Conservation (phyloP, 2,113 vertebrate species). For the Prolemur simus region DNA sequence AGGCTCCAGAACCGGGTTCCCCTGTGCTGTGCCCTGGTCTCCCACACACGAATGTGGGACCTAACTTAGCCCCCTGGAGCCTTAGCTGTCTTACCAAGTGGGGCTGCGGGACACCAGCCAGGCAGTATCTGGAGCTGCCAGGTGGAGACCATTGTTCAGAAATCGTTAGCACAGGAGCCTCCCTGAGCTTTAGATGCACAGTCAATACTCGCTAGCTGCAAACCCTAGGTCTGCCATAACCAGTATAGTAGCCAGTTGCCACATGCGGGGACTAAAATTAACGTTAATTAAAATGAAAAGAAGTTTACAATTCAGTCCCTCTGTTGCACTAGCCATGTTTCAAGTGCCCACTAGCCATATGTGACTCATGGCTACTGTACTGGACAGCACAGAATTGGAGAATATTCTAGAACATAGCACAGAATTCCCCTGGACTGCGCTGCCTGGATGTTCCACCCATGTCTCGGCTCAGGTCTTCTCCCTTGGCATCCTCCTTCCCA, state of each 20-base stretch:
- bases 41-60: fast-evolving
- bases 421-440: fast-evolving
- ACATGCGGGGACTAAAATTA: background rate
- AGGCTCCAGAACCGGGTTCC: background rate
- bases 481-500: background rate
- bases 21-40: background rate
- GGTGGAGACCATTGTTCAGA: background rate
- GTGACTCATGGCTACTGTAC: background rate
- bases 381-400: background rate
- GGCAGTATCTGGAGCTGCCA: background rate
- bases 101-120: background rate
- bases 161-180: background rate
- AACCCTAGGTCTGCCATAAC: background rate
- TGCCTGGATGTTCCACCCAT: no score
- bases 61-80: fast-evolving
- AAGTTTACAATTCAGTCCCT: background rate
- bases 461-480: background rate
- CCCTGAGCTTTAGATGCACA: background rate
- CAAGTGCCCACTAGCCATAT: background rate
- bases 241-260: background rate
- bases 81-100: background rate
- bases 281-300: background rate
- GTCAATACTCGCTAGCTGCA: background rate
- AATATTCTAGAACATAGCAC: background rate
- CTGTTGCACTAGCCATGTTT: background rate